Percentiles rank a stretch among this genome's conserved stretches.
Evolutionary conservation across 1,140 invertebrate genomes (phyloP).

Genomic region (Drosophila prosaltans): DNA sequence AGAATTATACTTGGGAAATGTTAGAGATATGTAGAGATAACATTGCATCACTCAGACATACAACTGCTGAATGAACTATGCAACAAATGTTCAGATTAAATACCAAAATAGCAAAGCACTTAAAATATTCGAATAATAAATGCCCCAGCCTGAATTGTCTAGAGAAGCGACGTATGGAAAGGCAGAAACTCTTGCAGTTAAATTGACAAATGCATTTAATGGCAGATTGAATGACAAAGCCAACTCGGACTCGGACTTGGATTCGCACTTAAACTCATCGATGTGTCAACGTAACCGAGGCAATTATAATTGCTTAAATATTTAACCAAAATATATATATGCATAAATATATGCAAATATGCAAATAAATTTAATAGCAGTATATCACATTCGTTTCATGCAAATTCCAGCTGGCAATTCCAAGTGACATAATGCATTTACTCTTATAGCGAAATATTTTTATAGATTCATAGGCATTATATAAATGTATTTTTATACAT

Average conservation of each 20-base stretch:
- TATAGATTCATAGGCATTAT: too few species aligned
- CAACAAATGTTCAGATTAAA: constrained; percentile 79
- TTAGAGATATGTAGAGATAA: constrained; percentile 13
- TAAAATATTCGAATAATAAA: constrained; percentile 71
- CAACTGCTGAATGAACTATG: constrained; percentile 71
- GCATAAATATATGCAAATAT: neutral
- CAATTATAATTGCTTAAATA: constrained; percentile 73
- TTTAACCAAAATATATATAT: constrained; percentile 44
- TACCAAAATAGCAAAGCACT: constrained; percentile 76
- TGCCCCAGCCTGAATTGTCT: constrained; percentile 18
- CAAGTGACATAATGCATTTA: too few species aligned
- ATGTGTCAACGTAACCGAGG: constrained; percentile 28
- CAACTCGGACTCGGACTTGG: constrained; percentile 2
- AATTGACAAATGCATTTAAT: constrained; percentile 23
- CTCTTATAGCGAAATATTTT: too few species aligned
- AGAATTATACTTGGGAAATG: neutral
- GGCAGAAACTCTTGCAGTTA: neutral
- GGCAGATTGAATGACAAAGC: constrained; percentile 31
- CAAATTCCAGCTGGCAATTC: too few species aligned
- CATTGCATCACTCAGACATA: constrained; percentile 51
- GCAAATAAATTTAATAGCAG: neutral
- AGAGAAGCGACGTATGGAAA: neutral
- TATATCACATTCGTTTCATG: neutral
- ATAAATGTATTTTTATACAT: too few species aligned
- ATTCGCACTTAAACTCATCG: constrained; percentile 21